Conservation (phyloP, 1,140 invertebrate genomes). For the Zaprionus tsacasi region DNA sequence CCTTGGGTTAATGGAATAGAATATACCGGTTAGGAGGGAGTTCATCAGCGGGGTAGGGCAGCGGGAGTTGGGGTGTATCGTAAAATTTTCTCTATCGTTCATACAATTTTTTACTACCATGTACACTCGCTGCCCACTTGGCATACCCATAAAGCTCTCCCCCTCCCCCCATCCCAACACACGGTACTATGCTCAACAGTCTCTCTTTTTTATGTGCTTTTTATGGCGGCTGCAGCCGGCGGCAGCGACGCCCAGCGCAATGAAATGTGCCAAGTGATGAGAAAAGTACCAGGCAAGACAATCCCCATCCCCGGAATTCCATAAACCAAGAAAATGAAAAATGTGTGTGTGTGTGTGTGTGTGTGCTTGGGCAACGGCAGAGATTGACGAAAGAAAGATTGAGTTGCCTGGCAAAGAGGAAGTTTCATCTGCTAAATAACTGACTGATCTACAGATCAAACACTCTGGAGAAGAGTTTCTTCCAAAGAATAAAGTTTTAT, state of each 20-base stretch:
- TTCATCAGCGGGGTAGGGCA: not conserved
- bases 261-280: conserved; percentile 44
- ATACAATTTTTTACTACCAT: conserved; percentile 41
- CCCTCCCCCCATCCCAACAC: not conserved
- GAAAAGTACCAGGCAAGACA: conserved; percentile 16
- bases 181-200: conserved; percentile 55
- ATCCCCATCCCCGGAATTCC: conserved; percentile 13
- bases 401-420: conserved; percentile 4
- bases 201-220: conserved; percentile 67
- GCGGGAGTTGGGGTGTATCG: conserved; percentile 33
- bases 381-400: not conserved
- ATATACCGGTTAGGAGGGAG: conserved; percentile 1
- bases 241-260: conserved; percentile 8
- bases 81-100: conserved; percentile 54
- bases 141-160: conserved; percentile 50
- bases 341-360: too few relatives aligned
- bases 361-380: not conserved
- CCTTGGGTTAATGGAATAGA: conserved; percentile 20
- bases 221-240: conserved; percentile 60
- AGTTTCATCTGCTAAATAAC: not conserved
- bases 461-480: too few relatives aligned
- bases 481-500: too few relatives aligned
- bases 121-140: conserved; percentile 56
- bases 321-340: conserved; percentile 20
- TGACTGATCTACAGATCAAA: conserved; percentile 1